These are phyloP conservation scores for Tipula helvola DNA, from an alignment of 2,888 invertebrate species.

Conservation along the genomic window DNA sequence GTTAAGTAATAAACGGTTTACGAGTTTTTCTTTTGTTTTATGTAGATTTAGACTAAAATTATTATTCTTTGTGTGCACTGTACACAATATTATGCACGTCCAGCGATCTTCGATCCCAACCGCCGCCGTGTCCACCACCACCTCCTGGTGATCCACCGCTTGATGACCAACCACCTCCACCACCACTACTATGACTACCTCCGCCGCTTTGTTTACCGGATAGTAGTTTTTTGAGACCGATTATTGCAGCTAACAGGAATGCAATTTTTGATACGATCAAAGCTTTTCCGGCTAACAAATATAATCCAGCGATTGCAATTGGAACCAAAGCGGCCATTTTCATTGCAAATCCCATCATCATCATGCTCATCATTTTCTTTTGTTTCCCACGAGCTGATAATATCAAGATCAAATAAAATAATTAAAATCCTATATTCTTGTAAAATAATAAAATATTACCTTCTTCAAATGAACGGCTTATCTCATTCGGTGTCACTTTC, in stretches of 20 bases:
- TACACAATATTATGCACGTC: constrained; percentile 58
- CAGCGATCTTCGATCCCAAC: constrained; percentile 60
- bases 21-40: not conserved
- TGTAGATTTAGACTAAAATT: not conserved
- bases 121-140: constrained; percentile 38
- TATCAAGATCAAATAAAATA: not conserved
- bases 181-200: constrained; percentile 25
- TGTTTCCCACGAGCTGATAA: constrained; percentile 63
- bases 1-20: not conserved
- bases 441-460: constrained; percentile 35
- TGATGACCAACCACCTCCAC: constrained; percentile 27
- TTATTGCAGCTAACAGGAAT: constrained; percentile 64
- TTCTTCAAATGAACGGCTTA: constrained; percentile 61
- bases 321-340: constrained; percentile 74
- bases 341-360: constrained; percentile 80
- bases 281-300: constrained; percentile 75
- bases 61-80: constrained; percentile 40
- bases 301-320: constrained; percentile 65
- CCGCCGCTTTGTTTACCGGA: constrained; percentile 50
- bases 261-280: constrained; percentile 69
- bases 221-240: constrained; percentile 69
- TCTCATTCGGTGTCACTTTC: constrained; percentile 51
- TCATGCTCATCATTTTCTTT: constrained; percentile 85
- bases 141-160: constrained; percentile 34
- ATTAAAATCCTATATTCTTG: constrained; percentile 22